Conservation (phyloP, 1,140 invertebrate species). For the Aphidius gifuensis region DNA sequence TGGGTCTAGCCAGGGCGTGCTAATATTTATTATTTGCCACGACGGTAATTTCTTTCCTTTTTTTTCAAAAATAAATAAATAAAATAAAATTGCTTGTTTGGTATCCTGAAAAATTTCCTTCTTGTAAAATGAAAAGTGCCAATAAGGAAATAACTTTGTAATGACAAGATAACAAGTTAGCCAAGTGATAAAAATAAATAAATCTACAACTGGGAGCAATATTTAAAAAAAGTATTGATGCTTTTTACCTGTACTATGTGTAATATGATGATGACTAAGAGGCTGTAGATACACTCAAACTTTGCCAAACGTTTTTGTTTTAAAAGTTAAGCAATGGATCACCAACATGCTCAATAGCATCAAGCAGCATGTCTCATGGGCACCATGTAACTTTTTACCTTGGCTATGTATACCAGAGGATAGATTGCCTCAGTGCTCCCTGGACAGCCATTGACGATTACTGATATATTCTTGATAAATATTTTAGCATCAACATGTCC, state of each 20-base stretch:
- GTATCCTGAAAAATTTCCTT: not conserved
- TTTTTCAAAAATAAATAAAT: not conserved
- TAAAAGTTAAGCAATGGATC: constrained; percentile 45
- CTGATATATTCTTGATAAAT: too few relatives aligned
- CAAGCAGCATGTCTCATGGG: constrained; percentile 38
- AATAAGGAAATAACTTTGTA: too few relatives aligned
- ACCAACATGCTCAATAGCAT: constrained; percentile 18
- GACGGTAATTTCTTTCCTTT: constrained; percentile 40
- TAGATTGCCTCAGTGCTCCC: constrained; percentile 45
- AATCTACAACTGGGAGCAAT: not conserved
- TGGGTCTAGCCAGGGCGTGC: constrained; percentile 16
- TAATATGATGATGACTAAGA: too few relatives aligned
- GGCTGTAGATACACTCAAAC: constrained; percentile 20
- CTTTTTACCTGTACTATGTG: too few relatives aligned
- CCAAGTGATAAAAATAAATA: not conserved
- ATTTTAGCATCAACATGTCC: too few relatives aligned
- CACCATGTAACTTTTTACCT: constrained; percentile 30
- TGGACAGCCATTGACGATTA: constrained; percentile 40
- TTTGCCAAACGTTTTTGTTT: constrained; percentile 41
- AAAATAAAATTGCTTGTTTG: not conserved
- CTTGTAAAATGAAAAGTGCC: too few relatives aligned
- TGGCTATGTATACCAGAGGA: constrained; percentile 31
- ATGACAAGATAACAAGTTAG: too few relatives aligned
- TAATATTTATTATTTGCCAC: constrained; percentile 39
- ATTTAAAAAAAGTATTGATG: constrained; percentile 9